A percentile compares a stretch with the other conserved stretches of the same genome.
phyloP scores from a whole-genome alignment of 2,113 vertebrate species.

The Todiramphus chloris region DNA sequence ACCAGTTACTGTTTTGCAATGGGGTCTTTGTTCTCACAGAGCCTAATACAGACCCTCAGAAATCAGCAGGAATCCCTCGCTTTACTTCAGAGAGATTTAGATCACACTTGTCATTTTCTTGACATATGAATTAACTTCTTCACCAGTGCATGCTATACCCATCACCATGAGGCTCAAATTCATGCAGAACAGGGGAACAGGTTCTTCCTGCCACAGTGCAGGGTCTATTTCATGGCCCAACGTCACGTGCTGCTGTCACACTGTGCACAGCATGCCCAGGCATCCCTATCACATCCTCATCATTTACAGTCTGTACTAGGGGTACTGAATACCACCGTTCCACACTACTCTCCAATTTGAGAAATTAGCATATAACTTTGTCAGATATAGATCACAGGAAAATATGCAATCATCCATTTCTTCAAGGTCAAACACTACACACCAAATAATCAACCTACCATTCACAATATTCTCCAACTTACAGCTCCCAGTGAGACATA shows the following conservation, averaged over 20 bases:
- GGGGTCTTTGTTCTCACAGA: neutral
- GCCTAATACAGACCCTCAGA: neutral
- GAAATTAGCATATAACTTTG: neutral
- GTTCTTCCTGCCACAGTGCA: neutral
- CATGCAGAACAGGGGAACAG: rapidly evolving
- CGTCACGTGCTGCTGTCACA: rapidly evolving
- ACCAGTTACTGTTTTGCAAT: neutral
- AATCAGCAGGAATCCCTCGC: neutral
- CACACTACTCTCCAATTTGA: neutral
- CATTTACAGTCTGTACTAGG: neutral
- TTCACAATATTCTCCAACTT: neutral
- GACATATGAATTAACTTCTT: neutral
- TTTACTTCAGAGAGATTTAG: neutral
- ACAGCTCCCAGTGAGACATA: neutral
- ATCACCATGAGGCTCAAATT: rapidly evolving
- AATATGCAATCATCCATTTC: neutral
- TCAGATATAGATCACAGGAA: neutral
- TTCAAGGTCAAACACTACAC: neutral
- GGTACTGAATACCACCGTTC: neutral
- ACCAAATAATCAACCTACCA: neutral
- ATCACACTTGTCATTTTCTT: neutral
- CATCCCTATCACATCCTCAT: neutral
- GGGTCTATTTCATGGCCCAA: neutral
- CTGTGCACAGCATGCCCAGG: rapidly evolving
- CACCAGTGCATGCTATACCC: rapidly evolving